Evolutionary conservation across 2,888 invertebrate genomes (phyloP).

Genomic region (Ophonus ardosiacus): DNA sequence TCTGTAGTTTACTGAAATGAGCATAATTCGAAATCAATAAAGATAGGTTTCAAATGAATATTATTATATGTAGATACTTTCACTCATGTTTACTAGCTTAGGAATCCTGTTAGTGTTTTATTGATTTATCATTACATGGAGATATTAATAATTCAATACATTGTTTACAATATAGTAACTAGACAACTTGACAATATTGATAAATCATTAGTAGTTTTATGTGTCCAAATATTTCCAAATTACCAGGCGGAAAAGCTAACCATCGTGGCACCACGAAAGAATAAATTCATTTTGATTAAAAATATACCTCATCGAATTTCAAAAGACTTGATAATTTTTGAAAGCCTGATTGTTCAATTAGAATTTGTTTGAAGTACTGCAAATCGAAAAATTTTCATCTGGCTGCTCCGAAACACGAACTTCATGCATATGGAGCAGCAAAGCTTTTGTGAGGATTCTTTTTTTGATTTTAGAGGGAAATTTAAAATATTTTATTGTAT

Average conservation of each 20-base stretch:
- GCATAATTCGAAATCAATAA: not conserved
- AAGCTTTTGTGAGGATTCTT: not conserved
- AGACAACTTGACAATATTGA: slow-evolving; percentile 3
- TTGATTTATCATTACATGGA: slow-evolving; percentile 53
- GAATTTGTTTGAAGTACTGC: slow-evolving; percentile 38
- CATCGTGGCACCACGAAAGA: not conserved
- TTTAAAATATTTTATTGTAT: slow-evolving; percentile 52
- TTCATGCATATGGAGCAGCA: slow-evolving; percentile 25
- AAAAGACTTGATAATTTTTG: slow-evolving; percentile 7
- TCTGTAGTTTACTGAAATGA: too few species aligned
- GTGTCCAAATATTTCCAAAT: slow-evolving; percentile 16
- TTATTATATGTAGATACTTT: too few species aligned
- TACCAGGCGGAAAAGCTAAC: not conserved
- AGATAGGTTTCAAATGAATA: not conserved
- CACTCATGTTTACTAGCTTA: not conserved
- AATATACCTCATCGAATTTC: not conserved
- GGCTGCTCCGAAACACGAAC: not conserved
- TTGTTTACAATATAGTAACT: slow-evolving; percentile 18
- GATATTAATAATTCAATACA: slow-evolving; percentile 52
- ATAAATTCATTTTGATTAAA: not conserved
- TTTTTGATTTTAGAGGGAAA: slow-evolving; percentile 23
- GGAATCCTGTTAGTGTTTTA: slow-evolving; percentile 16
- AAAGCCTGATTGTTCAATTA: slow-evolving; percentile 16
- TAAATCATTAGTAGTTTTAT: slow-evolving; percentile 3
- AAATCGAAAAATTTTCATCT: slow-evolving; percentile 30